These are phyloP conservation scores for Acanthococcus lagerstroemiae DNA, from an alignment of 2,888 invertebrate species.

Conservation along the genomic window DNA sequence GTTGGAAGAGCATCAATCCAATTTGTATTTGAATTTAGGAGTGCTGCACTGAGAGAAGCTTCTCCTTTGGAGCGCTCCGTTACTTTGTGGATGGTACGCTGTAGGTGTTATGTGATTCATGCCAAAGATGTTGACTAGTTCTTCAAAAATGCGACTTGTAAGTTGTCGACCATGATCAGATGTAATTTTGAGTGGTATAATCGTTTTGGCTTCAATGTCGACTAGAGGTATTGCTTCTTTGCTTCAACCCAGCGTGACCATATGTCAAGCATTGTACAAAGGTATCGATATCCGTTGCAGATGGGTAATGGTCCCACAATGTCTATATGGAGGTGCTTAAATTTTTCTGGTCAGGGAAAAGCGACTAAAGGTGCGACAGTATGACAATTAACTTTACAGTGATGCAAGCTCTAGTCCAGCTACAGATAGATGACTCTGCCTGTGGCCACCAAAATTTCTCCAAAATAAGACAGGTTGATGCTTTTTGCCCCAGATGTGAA, in stretches of 20 bases:
- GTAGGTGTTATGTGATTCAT: conserved; percentile 7
- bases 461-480: neutral
- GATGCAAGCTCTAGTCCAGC: conserved; percentile 39
- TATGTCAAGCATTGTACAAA: conserved; percentile 5
- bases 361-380: conserved; percentile 37
- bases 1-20: neutral
- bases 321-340: conserved; percentile 36
- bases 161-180: conserved; percentile 42
- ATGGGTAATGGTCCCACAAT: conserved; percentile 36
- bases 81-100: conserved; percentile 30
- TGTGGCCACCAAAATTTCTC: conserved; percentile 38
- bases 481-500: neutral
- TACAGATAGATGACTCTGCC: conserved; percentile 39
- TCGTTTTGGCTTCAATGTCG: neutral
- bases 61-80: conserved; percentile 30
- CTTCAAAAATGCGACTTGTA: conserved; percentile 38
- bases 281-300: neutral
- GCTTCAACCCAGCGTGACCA: conserved; percentile 8
- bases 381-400: conserved; percentile 39
- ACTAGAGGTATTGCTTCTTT: conserved; percentile 2
- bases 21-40: neutral
- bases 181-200: conserved; percentile 39
- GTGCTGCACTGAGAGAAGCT: conserved; percentile 12
- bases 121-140: neutral
- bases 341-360: conserved; percentile 35